A percentile compares a stretch with the other conserved stretches of the same genome.
These are phyloP conservation scores for Poeciliopsis presidionis DNA, from an alignment of 2,797 vertebrate genomes.

Conservation along the genomic window DNA sequence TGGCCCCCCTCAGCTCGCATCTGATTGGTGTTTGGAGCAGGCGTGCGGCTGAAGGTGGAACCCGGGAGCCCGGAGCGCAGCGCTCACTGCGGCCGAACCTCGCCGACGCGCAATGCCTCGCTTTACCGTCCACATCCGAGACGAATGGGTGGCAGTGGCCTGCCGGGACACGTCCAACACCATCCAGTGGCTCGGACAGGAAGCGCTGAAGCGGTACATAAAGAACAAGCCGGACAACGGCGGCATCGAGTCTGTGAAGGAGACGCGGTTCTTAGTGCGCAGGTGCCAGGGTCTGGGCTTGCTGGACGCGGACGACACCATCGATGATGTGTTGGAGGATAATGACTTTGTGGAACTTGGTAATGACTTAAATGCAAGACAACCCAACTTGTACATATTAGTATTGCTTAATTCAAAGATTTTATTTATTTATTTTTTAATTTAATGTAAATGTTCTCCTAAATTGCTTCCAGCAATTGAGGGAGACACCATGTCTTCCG, in stretches of 20 bases:
- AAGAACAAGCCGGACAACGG: conserved; percentile 97
- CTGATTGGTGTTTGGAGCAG: conserved; percentile 71
- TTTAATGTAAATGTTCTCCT: neutral
- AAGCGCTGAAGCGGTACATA: conserved; percentile 91
- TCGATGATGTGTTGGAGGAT: conserved; percentile 93
- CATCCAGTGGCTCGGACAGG: conserved; percentile 87
- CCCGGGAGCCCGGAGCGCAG: conserved; percentile 12
- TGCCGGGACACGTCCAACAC: conserved; percentile 80
- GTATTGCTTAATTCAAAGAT: neutral
- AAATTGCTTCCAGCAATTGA: conserved; percentile 86
- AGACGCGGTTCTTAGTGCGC: conserved; percentile 84
- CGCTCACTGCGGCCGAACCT: conserved; percentile 39
- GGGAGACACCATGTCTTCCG: conserved; percentile 93
- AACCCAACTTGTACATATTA: neutral
- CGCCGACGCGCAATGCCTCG: conserved; percentile 83
- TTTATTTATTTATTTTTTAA: no score
- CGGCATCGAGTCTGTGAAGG: conserved; percentile 84
- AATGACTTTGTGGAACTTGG: conserved; percentile 98
- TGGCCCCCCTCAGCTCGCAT: conserved; percentile 25
- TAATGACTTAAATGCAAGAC: conserved; percentile 71
- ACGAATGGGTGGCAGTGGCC: conserved; percentile 95
- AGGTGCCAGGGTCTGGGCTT: conserved; percentile 92
- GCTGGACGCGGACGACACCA: conserved; percentile 88
- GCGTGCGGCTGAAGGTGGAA: conserved; percentile 23
- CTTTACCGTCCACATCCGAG: conserved; percentile 92